phyloP scores from a whole-genome alignment of 2,113 vertebrate species.

The Hiodon tergisus region DNA sequence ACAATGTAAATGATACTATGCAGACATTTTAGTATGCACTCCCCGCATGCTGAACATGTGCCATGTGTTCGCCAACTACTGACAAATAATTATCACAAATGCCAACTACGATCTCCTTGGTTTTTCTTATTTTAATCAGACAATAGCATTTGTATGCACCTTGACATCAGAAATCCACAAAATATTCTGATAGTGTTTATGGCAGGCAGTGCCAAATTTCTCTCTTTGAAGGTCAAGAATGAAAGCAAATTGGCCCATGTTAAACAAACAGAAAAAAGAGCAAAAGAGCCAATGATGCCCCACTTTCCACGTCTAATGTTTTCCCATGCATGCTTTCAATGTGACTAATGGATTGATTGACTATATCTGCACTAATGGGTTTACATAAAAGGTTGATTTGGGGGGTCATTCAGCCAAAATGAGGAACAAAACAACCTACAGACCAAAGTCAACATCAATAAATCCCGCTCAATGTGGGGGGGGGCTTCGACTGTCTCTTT shows the following conservation, averaged over 20 bases:
- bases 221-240: constrained; percentile 40
- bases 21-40: neutral
- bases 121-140: too few relatives aligned
- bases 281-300: constrained; percentile 22
- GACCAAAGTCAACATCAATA: constrained; percentile 33
- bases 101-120: too few relatives aligned
- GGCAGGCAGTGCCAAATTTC: constrained; percentile 10
- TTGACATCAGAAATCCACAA: too few relatives aligned
- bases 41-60: neutral
- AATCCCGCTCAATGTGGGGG: constrained; percentile 24
- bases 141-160: too few relatives aligned
- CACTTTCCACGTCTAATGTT: constrained; percentile 6
- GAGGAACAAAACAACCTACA: constrained; percentile 29
- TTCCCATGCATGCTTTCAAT: neutral
- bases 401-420: constrained; percentile 45
- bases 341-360: constrained; percentile 20
- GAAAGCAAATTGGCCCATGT: constrained; percentile 29
- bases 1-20: neutral
- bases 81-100: too few relatives aligned
- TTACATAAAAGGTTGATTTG: constrained; percentile 53
- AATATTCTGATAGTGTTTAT: too few relatives aligned
- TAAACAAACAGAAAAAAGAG: constrained; percentile 39
- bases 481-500: constrained; percentile 15
- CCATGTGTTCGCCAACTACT: neutral
- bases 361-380: constrained; percentile 50